phyloP scores from a whole-genome alignment of 2,113 vertebrate genomes.

The Protobothrops flavoviridis region DNA sequence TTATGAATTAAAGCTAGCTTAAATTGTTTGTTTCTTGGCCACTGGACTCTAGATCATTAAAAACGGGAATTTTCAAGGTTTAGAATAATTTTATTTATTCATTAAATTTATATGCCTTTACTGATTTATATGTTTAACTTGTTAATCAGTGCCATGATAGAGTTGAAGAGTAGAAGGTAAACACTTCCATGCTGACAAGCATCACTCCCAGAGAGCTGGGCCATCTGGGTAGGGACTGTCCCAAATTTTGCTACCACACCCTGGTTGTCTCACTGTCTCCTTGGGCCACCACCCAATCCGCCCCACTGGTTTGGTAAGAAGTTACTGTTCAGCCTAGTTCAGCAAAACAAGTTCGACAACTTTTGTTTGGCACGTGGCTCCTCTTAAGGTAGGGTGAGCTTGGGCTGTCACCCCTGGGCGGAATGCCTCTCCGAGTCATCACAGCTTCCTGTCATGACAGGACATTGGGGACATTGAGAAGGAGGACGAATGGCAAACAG shows the following conservation, averaged over 20 bases:
- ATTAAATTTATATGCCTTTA: not conserved
- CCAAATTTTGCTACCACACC: constrained; percentile 7
- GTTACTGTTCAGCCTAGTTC: not conserved
- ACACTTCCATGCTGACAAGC: constrained; percentile 5
- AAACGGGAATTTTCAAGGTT: not conserved
- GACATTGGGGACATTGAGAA: not conserved
- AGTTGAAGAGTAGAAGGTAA: not conserved
- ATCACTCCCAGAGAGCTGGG: constrained; percentile 10
- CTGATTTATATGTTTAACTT: not conserved
- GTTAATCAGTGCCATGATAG: not conserved
- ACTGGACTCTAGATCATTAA: not conserved
- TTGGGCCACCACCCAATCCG: constrained; percentile 10
- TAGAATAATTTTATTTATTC: not conserved
- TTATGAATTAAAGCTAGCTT: not conserved
- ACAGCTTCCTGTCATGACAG: constrained; percentile 38
- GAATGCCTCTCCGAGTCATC: constrained; percentile 11
- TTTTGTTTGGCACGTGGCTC: constrained; percentile 22
- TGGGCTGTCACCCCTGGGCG: constrained; percentile 14
- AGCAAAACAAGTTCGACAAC: constrained; percentile 20
- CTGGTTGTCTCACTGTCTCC: constrained; percentile 19
- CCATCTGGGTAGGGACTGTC: constrained; percentile 12
- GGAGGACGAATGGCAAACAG: constrained; percentile 23
- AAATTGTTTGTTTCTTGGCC: not conserved
- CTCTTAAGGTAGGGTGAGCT: not conserved
- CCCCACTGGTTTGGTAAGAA: constrained; percentile 30